phyloP scores from a whole-genome alignment of 2,113 vertebrate species.

The Nesoenas mayeri region DNA sequence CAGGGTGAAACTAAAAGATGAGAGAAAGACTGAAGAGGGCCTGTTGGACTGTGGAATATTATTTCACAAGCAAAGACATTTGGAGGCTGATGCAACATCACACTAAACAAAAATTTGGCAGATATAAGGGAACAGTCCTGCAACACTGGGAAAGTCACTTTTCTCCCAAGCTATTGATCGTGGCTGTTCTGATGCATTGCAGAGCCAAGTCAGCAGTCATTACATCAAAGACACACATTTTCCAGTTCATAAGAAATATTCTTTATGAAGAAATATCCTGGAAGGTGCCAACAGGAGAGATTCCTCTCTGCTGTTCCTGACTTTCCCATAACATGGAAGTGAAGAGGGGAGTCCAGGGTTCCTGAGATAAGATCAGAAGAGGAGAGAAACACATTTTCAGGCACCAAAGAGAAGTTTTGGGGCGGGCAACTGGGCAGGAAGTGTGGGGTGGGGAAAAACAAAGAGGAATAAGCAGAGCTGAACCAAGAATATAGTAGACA shows the following conservation, averaged over 20 bases:
- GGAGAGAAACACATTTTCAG: neutral
- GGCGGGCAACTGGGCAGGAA: neutral
- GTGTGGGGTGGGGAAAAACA: neutral
- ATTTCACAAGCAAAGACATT: neutral
- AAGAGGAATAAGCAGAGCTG: neutral
- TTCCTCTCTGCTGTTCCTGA: neutral
- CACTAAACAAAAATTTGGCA: neutral
- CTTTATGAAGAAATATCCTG: neutral
- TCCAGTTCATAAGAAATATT: neutral
- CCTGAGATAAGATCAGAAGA: fast-evolving
- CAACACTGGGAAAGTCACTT: neutral
- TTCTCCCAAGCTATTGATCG: neutral
- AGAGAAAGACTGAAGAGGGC: neutral
- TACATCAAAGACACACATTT: neutral
- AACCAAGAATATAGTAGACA: neutral
- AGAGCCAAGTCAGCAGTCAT: neutral
- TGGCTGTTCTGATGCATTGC: neutral
- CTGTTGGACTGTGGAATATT: neutral
- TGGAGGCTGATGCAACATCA: neutral
- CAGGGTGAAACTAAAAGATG: neutral
- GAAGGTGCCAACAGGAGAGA: neutral
- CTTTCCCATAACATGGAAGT: neutral
- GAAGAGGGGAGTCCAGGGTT: neutral
- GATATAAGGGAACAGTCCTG: neutral
- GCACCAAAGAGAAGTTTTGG: neutral